Base-by-base conservation (phyloP, 2,888 invertebrate genomes). In the Trissonchulus latispiculum region DNA sequence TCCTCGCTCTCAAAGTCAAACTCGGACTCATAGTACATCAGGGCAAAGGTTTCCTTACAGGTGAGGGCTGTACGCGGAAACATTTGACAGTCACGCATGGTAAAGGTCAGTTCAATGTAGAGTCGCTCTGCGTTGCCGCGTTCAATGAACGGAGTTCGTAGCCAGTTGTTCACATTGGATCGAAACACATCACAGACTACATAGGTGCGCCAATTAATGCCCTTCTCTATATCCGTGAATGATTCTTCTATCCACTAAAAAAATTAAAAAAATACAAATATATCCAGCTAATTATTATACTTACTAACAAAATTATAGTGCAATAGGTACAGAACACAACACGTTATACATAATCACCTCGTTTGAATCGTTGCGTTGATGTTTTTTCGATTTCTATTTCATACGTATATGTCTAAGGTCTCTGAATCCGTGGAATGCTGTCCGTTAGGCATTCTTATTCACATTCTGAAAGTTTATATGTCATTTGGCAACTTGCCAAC, bases 11-110 rank as follows among this genome's bases (percentile, higher is more conserved):
- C 66, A 64, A 64, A 64, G 31, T 72, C 68, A 2, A 28, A 2
- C 8, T 72, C 35, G 59, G 73, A 68, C 71, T 95, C 94, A 84
- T 94, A 93, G 84, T 94, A 95, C 72, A 95, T 87, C 77, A 97
- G 87, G 83, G 92, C 92, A 85, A 97, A 96, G 32, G 97, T 97
- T 85, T 97, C 97, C 83, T 96, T 96, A 85, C 97, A 97, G 75
- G 84, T 83, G 64, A 83, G 2, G 2, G 72, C 33, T 83, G 93
- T 93, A 75, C 89, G 93, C 78, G 93, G 94, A 85, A 95, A 95
- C 79, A 93, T 87, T 76, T 92, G 91, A 85, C 97, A 97, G 85
- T 95, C 94, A 79, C 97, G 87, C 83, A 96, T 96, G 61, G 95
- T 95, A 86, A 97, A 97, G 31, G 70, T 3, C 79, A 96, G 91